Percentiles rank a stretch among this genome's conserved stretches.
These are phyloP conservation scores for Adelges cooleyi DNA, from an alignment of 1,140 invertebrate genomes.

Conservation along the genomic window DNA sequence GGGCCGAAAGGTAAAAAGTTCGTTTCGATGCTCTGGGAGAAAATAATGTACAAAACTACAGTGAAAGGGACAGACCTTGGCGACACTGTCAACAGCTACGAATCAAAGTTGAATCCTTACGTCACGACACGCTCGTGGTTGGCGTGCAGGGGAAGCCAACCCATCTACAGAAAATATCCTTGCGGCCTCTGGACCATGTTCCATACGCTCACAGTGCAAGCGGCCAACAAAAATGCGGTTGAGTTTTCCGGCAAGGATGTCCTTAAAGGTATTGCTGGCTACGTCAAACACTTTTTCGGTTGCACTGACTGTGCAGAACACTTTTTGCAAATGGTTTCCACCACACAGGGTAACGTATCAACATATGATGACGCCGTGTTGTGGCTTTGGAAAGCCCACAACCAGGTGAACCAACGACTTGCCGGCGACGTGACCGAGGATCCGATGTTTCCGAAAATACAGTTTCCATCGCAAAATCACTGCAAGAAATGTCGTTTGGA, in stretches of 20 bases:
- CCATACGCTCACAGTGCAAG: constrained; percentile 80
- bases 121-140: constrained; percentile 55
- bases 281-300: constrained; percentile 87
- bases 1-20: constrained; percentile 41
- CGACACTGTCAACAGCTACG: constrained; percentile 43
- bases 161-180: constrained; percentile 73
- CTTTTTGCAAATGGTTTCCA: constrained; percentile 67
- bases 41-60: neutral
- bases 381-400: constrained; percentile 93
- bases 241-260: constrained; percentile 46
- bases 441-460: constrained; percentile 75
- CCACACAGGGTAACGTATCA: constrained; percentile 54
- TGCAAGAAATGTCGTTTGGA: constrained; percentile 58
- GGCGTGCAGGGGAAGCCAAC: constrained; percentile 66
- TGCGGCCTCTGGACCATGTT: constrained; percentile 94
- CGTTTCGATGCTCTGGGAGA: constrained; percentile 38
- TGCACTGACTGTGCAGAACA: constrained; percentile 82
- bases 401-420: constrained; percentile 80
- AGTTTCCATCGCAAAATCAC: constrained; percentile 62
- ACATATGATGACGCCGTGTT: constrained; percentile 63
- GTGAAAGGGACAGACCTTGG: constrained; percentile 46
- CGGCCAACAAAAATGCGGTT: constrained; percentile 43
- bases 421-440: constrained; percentile 81
- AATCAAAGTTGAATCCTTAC: constrained; percentile 41
- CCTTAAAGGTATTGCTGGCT: constrained; percentile 70